phyloP scores from a whole-genome alignment of 2,888 invertebrate genomes.

The Pyrrhosoma nymphula region DNA sequence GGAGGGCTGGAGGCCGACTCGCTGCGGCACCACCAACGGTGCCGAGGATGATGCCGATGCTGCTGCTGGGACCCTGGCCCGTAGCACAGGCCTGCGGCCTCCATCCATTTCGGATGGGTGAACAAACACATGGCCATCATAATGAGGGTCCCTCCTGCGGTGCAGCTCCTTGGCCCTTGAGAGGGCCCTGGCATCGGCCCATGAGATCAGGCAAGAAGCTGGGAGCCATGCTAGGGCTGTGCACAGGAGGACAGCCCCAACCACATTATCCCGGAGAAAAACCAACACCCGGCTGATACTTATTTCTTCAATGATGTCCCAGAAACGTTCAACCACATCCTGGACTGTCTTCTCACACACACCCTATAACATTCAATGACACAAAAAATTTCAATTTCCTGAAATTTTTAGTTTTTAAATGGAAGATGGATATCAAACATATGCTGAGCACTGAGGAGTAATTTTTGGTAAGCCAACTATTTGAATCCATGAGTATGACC shows the following conservation, averaged over 20 bases:
- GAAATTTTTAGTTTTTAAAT: conserved; percentile 39
- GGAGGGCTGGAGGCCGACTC: neutral
- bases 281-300: conserved; percentile 95
- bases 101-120: conserved; percentile 55
- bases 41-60: conserved; percentile 17
- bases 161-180: conserved; percentile 47
- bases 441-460: neutral
- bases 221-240: conserved; percentile 98
- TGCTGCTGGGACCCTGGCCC: conserved; percentile 38
- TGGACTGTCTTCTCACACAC: conserved; percentile 96
- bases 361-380: conserved; percentile 82
- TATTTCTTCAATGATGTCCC: conserved; percentile 98
- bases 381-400: neutral
- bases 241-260: conserved; percentile 93
- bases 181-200: conserved; percentile 45
- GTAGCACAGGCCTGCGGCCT: conserved; percentile 18
- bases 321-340: conserved; percentile 96
- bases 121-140: conserved; percentile 40
- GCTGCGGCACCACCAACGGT: conserved; percentile 28
- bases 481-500: too few relatives aligned
- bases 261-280: conserved; percentile 95
- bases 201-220: conserved; percentile 86
- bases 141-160: conserved; percentile 52
- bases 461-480: too few relatives aligned
- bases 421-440: conserved; percentile 59